These are phyloP conservation scores for Liodrosophila aerea DNA, from an alignment of 2,888 invertebrate species.

Conservation along the genomic window DNA sequence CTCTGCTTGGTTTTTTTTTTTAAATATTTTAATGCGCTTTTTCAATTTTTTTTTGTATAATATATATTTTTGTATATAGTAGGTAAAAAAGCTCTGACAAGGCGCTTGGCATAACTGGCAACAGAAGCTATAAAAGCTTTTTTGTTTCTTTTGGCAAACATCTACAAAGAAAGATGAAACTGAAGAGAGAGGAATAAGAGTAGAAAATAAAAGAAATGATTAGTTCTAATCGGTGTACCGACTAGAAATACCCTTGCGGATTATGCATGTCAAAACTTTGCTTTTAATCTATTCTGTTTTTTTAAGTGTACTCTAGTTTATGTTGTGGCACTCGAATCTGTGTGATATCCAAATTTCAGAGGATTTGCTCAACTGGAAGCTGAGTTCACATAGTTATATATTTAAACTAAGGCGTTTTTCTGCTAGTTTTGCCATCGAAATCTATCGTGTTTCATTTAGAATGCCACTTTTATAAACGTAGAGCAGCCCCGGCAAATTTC, in stretches of 20 bases:
- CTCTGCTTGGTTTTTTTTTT: constrained; percentile 10
- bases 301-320: too few species aligned
- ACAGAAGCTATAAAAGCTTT: constrained; percentile 71
- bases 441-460: too few species aligned
- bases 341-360: background rate
- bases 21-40: constrained; percentile 36
- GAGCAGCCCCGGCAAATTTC: too few species aligned
- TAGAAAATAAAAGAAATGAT: background rate
- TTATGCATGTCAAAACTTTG: background rate
- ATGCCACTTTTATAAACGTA: too few species aligned
- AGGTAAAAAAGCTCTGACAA: constrained; percentile 72
- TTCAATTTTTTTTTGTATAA: constrained; percentile 20
- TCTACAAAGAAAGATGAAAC: constrained; percentile 41
- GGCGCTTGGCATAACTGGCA: constrained; percentile 69
- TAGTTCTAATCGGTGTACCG: constrained; percentile 4
- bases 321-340: too few species aligned
- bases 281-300: too few species aligned
- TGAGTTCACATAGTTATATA: background rate
- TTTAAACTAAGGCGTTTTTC: too few species aligned
- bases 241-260: constrained; percentile 12
- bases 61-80: constrained; percentile 43
- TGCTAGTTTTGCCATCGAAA: too few species aligned
- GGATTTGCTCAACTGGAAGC: background rate
- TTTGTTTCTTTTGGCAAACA: constrained; percentile 38
- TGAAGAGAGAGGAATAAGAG: constrained; percentile 4